These are phyloP conservation scores for Meta bourneti DNA, from an alignment of 2,888 invertebrate genomes.

Conservation along the genomic window DNA sequence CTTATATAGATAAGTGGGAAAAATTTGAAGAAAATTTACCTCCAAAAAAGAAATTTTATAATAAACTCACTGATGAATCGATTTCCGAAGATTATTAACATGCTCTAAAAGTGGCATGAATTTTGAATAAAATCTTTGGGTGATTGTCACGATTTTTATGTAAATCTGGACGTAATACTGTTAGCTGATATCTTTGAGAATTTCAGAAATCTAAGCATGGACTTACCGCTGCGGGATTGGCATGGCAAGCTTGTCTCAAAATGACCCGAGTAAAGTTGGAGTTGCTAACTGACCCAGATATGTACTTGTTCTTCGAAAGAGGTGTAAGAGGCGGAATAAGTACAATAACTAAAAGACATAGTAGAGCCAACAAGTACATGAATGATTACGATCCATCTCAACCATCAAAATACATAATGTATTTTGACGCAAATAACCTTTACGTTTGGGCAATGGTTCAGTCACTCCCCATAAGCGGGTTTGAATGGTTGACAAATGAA, in stretches of 20 bases:
- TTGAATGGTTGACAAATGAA: slow-evolving; percentile 18
- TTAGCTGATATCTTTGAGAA: slow-evolving; percentile 21
- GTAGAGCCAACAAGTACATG: slow-evolving; percentile 6
- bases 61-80: too few relatives aligned
- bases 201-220: background rate
- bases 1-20: too few relatives aligned
- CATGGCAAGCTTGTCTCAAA: slow-evolving; percentile 26
- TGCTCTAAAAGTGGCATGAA: too few relatives aligned
- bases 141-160: too few relatives aligned
- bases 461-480: slow-evolving; percentile 58
- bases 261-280: slow-evolving; percentile 6
- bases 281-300: slow-evolving; percentile 2
- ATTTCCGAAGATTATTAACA: too few relatives aligned
- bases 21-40: too few relatives aligned
- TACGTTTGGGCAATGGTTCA: slow-evolving; percentile 71
- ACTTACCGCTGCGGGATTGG: background rate
- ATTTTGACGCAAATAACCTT: slow-evolving; percentile 76
- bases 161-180: slow-evolving; percentile 4
- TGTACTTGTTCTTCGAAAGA: slow-evolving; percentile 58
- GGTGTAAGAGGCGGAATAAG: slow-evolving; percentile 3
- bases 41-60: too few relatives aligned
- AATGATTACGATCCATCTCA: background rate
- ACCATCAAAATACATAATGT: slow-evolving; percentile 13
- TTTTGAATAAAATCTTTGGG: too few relatives aligned
- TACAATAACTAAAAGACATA: slow-evolving; percentile 3